phyloP scores from a whole-genome alignment of 2,113 vertebrate species.

The Tor tambroides region DNA sequence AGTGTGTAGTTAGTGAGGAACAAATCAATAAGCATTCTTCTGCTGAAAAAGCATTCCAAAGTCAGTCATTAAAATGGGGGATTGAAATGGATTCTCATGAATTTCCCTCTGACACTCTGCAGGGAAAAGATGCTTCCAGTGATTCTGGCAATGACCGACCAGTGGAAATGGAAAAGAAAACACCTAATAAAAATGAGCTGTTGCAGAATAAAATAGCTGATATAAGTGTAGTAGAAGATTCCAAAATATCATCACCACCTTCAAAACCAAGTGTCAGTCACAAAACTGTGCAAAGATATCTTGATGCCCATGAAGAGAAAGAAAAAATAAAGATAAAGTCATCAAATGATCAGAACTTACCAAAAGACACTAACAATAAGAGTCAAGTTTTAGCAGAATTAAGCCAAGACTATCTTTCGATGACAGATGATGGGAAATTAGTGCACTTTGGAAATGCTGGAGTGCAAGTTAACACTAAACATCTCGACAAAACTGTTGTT shows the following conservation, averaged over 20 bases:
- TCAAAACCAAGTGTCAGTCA: background rate
- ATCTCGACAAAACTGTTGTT: background rate
- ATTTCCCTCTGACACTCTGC: slow-evolving; percentile 3
- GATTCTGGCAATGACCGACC: background rate
- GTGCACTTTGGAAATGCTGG: background rate
- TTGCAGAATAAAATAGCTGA: background rate
- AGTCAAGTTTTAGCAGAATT: background rate
- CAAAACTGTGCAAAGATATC: background rate
- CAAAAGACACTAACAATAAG: background rate
- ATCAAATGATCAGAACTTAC: background rate
- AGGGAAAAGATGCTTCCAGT: background rate
- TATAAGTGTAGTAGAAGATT: background rate
- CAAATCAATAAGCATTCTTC: slow-evolving; percentile 5
- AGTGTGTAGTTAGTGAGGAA: background rate
- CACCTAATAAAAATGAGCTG: background rate
- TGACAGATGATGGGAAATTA: slow-evolving; percentile 13
- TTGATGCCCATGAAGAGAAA: background rate
- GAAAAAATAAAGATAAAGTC: background rate
- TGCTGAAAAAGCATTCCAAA: background rate
- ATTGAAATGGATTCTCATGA: slow-evolving; percentile 18
- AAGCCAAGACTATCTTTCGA: background rate
- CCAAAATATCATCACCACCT: no score
- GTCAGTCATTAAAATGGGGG: slow-evolving; percentile 6
- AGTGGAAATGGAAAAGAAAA: background rate
- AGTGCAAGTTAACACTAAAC: background rate